Evolutionary conservation across 2,797 vertebrate species (phyloP), one percentile per base, ranked within the genome.

Genomic region (Poeciliopsis presidionis): DNA sequence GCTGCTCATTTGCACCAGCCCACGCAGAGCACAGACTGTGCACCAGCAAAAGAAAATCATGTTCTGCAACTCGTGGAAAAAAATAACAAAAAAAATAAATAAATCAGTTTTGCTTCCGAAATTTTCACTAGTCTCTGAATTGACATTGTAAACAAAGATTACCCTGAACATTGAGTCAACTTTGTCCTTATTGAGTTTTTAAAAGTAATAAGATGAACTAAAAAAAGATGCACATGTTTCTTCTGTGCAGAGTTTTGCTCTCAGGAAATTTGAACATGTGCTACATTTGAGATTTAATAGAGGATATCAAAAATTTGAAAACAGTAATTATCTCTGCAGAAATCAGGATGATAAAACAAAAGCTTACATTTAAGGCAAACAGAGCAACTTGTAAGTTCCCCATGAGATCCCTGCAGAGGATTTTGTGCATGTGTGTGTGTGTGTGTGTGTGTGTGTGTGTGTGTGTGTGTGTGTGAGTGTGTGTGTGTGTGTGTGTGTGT

Each of bases 1-100:
- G 47, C 69, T 72, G 76, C 36, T 81, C 83, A 28, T 90, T 67
- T 84, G 86, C 89, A 91, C 18, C 81, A 86, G 76, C 81, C 88
- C 89, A 85, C 86, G 57, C 88, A 84, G 55, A n/a, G 55, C 82
- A 76, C 81, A 84, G 63, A 8, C 43, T 18, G 45, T 83, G 73
- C n/a, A 63, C 45, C 43, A 71, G 80, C 43, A 80, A 65, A 9
- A 72, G 73, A 80, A 80, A 79, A 77, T 87, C 73, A 39, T 57
- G 28, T 76, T 70, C 78, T 80, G 76, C 47, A 79, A 74, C 77
- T 43, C 0, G 5, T n/a, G 67, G 46, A 57, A 72, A 57, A 30
- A 69, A 47, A 63, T 20, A 39, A 71, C 51, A 55, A 9, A 49
- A 76, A 30, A 30, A 59, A 30, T 1, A 28, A 28, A 59, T 7